Evolutionary conservation across 1,140 invertebrate genomes (phyloP).

Genomic region (Lepidurus packardi): DNA sequence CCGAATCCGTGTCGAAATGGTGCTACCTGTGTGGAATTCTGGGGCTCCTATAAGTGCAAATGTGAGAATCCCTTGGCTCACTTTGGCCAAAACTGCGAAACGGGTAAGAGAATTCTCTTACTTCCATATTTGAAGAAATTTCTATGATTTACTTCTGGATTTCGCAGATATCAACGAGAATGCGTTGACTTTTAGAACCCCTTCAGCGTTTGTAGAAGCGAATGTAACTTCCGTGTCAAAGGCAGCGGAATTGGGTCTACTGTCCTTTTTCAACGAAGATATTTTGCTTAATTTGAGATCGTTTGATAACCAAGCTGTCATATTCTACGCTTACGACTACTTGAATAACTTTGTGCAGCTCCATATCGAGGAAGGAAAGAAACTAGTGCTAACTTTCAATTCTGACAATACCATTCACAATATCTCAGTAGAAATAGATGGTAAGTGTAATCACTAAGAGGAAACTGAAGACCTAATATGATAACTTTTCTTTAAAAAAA

Average conservation of each 20-base stretch:
- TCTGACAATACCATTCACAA: slow-evolving; percentile 70
- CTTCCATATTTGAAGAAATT: slow-evolving; percentile 19
- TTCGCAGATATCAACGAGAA: slow-evolving; percentile 78
- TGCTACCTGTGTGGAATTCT: slow-evolving; percentile 81
- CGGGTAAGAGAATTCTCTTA: slow-evolving; percentile 57
- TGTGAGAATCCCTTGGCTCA: slow-evolving; percentile 78
- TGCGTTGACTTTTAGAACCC: slow-evolving; percentile 77
- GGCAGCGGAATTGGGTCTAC: slow-evolving; percentile 53
- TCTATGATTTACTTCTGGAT: slow-evolving; percentile 21
- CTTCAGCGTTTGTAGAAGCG: slow-evolving; percentile 69
- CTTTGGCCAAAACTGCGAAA: slow-evolving; percentile 78
- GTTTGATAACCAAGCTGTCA: slow-evolving; percentile 70
- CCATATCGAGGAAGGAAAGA: slow-evolving; percentile 66
- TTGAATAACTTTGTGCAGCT: slow-evolving; percentile 89
- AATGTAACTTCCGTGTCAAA: slow-evolving; percentile 55
- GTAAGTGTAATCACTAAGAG: slow-evolving; percentile 42
- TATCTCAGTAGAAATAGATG: slow-evolving; percentile 63
- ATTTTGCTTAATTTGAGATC: slow-evolving; percentile 81
- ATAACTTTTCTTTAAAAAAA: not conserved
- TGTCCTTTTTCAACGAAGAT: slow-evolving; percentile 68
- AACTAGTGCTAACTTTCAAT: slow-evolving; percentile 78
- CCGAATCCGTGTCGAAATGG: slow-evolving; percentile 89
- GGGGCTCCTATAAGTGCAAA: slow-evolving; percentile 79
- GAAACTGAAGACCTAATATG: slow-evolving; percentile 27
- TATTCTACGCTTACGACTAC: slow-evolving; percentile 87